Base-by-base conservation (phyloP, 2,888 invertebrate genomes). In the Synanthedon tipuliformis region DNA sequence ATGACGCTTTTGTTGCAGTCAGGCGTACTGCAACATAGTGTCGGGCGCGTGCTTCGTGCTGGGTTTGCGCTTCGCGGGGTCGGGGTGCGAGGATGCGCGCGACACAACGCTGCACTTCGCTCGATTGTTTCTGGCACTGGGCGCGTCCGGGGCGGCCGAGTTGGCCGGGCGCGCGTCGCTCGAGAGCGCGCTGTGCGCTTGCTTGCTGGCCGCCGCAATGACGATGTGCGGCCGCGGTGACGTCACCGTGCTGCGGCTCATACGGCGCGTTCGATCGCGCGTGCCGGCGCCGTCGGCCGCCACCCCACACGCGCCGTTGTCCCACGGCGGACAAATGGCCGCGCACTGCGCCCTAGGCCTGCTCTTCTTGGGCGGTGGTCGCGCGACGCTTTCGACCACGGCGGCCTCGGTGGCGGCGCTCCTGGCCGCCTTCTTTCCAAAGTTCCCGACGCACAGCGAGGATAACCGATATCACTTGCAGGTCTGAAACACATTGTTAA, bases 211-310 rank as follows among this genome's bases (percentile, higher is more conserved):
- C 0, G 89, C 94, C 12, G 92, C 95, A 0, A 92, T 95, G 90
- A 95, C 94, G 10, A 97, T 96, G 94, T 93, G 96, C 4, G 98
- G 98, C 0, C 97, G 97, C 3, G 99, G 99, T 0, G 94, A 98
- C 81, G 82, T 98, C 51, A 89, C 85, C 57, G 90, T 94, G 58
- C 86, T 99, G 71, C 90, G 97, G 41, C 86, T 95, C 56, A 95
- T 97, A 65, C 91, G 98, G 1, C 92, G 94, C 65, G 88, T 98
- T 62, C 90, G 98, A 52, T 91, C 93, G 51, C 89, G 96, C 54
- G 93, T 96, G 4, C 94, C 95, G 0, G 55, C 64, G 53, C 55
- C 64, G 52, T 61, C 61, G 48, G 58, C 45, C 55, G 54, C 95
- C 48, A 94, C 94, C 50, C 51, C 41, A 41, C 16, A 40, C 8